phyloP scores from a whole-genome alignment of 2,113 vertebrate genomes.

The Piaya cayana region DNA sequence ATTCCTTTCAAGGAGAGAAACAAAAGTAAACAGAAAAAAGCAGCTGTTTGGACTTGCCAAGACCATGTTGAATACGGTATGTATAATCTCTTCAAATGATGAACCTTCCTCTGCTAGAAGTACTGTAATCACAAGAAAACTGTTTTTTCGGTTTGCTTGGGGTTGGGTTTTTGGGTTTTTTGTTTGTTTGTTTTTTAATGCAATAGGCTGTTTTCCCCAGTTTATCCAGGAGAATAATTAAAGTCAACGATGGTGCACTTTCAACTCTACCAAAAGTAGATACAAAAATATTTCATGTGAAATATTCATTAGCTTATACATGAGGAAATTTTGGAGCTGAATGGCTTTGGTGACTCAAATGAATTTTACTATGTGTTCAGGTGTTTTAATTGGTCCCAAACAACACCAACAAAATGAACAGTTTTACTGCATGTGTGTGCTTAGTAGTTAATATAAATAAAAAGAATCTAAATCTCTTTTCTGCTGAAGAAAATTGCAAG shows the following conservation, averaged over 20 bases:
- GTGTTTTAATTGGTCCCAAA: background rate
- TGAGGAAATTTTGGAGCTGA: background rate
- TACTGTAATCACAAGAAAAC: background rate
- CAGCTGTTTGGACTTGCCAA: background rate
- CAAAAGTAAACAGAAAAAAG: background rate
- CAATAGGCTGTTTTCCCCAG: background rate
- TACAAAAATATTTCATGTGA: background rate
- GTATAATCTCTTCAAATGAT: background rate
- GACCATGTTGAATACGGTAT: background rate
- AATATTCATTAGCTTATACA: background rate
- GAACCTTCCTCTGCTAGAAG: background rate
- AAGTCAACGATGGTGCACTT: background rate
- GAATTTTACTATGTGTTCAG: background rate
- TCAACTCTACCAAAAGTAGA: background rate
- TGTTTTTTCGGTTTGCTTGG: background rate
- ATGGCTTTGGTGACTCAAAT: background rate
- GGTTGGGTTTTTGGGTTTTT: too few relatives aligned
- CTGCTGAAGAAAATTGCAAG: background rate
- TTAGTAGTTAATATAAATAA: background rate
- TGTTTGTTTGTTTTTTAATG: background rate
- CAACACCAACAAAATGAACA: background rate
- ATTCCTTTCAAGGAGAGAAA: conserved; percentile 12
- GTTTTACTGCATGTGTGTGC: background rate
- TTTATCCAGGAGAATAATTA: background rate
- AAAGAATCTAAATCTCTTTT: background rate